Evolutionary conservation across 1,140 invertebrate species (phyloP), one percentile per base, ranked within the genome.

Genomic region (Lamellibrachia luymesi): DNA sequence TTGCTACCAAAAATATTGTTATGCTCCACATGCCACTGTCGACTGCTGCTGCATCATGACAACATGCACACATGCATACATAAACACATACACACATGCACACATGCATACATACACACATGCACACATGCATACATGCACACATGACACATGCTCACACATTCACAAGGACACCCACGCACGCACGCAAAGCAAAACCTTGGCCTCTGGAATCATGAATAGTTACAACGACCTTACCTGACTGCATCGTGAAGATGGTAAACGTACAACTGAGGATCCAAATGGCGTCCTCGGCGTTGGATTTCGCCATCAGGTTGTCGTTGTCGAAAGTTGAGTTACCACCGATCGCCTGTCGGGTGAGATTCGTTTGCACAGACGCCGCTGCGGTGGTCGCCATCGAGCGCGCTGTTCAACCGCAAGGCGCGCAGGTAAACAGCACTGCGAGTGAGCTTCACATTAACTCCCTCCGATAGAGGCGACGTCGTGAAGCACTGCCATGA

Each of bases 161-260:
- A 56, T 80, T 22, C 64, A 80, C 25, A 80, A 0, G 25, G 2
- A 17, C 64, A 80, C 25, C 13, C 64, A 80, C 25, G 17, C 5
- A 80, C 17, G 25, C 64, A 80, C 17, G 17, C 64, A 80, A 38
- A 4, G 17, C 64, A 80, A 38, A 38, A 38, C 38, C 38, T 80
- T 80, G 2, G 64, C 64, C 13, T 80, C 6, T 80, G 17, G n/a
- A 91, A 91, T 25, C 2, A 91, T 22, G 25, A 91, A 7, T 91
- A 22, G 27, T 50, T 17, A 51, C 4, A 92, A 17, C 49, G 51
- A 64, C 56, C 93, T 94, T 94, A 98, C 98, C 98, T 94, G 98
- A 98, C 97, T 99, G 98, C 98, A 99, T 99, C 0, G 98, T 99
- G 95, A 99, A 99, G 93, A 99, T 99, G 94, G 99, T 98, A 95